Evolutionary conservation across 2,888 invertebrate genomes (phyloP).

Genomic region (Gisinianus flammeolus): DNA sequence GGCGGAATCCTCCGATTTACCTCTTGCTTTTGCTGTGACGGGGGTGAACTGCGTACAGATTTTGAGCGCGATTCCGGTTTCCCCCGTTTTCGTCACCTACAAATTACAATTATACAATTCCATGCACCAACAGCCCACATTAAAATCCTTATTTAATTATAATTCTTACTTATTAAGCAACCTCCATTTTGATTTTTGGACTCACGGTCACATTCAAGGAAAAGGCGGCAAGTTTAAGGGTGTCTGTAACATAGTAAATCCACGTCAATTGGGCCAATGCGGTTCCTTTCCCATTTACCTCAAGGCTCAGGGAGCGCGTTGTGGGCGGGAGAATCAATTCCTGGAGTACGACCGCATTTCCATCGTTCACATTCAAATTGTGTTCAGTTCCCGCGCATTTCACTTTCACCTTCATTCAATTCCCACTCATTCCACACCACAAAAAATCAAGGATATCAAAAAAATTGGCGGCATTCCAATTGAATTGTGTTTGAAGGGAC

Average conservation of each 20-base stretch:
- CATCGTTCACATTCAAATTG: slow-evolving; percentile 5
- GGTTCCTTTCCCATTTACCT: slow-evolving; percentile 42
- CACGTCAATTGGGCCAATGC: slow-evolving; percentile 47
- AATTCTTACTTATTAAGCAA: not conserved
- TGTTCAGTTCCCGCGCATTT: not conserved
- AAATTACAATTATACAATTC: not conserved
- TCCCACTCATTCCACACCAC: not conserved
- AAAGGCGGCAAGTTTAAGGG: not conserved
- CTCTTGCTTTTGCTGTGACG: not conserved
- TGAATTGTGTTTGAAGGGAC: not conserved
- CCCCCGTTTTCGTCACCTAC: not conserved
- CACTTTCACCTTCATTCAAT: not conserved
- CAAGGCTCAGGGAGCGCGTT: slow-evolving; percentile 3
- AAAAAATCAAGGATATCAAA: not conserved
- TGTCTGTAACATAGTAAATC: slow-evolving; percentile 40
- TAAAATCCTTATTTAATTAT: not conserved
- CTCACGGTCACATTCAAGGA: not conserved
- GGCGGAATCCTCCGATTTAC: slow-evolving; percentile 58
- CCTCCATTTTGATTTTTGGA: not conserved
- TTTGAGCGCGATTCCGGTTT: not conserved
- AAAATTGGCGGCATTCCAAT: not conserved
- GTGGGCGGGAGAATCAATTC: not conserved
- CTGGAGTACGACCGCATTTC: slow-evolving; percentile 13
- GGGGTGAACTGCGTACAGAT: slow-evolving; percentile 34
- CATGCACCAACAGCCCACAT: not conserved